Evolutionary conservation across 35 echinoderm and acorn worm genomes (phyloP).

Genomic region (Apostichopus japonicus): DNA sequence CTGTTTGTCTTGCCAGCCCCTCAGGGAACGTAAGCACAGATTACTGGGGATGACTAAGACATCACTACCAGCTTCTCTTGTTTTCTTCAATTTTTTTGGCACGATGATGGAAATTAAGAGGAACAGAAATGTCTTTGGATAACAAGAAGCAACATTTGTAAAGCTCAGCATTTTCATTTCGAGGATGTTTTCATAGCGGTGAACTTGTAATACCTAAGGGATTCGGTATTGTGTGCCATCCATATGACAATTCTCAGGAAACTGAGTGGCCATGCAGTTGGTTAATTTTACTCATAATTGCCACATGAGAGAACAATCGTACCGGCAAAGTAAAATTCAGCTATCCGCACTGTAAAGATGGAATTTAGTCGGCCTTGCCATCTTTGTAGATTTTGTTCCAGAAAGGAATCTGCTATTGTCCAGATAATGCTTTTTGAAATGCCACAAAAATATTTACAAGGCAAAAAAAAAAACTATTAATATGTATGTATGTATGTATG

Average conservation of each 20-base stretch:
- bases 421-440: too few species aligned
- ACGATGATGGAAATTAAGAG: slow-evolving; percentile 8
- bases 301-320: too few species aligned
- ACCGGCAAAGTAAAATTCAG: too few species aligned
- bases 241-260: background rate
- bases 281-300: background rate
- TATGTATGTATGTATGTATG: too few species aligned
- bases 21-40: slow-evolving; percentile 29
- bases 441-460: too few species aligned
- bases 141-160: slow-evolving; percentile 38
- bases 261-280: background rate
- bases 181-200: slow-evolving; percentile 2
- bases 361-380: too few species aligned
- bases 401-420: too few species aligned
- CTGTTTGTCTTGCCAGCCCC: slow-evolving; percentile 30
- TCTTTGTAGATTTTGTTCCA: too few species aligned
- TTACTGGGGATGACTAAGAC: slow-evolving; percentile 44
- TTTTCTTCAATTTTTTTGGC: slow-evolving; percentile 36
- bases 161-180: background rate
- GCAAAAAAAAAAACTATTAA: too few species aligned
- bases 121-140: slow-evolving; percentile 42
- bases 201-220: slow-evolving; percentile 23
- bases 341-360: too few species aligned
- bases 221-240: background rate
- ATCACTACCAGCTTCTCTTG: slow-evolving; percentile 11